Evolutionary conservation across 2,797 vertebrate genomes (phyloP), one percentile per base, ranked within the genome.

Genomic region (Cetoscarus ocellatus): DNA sequence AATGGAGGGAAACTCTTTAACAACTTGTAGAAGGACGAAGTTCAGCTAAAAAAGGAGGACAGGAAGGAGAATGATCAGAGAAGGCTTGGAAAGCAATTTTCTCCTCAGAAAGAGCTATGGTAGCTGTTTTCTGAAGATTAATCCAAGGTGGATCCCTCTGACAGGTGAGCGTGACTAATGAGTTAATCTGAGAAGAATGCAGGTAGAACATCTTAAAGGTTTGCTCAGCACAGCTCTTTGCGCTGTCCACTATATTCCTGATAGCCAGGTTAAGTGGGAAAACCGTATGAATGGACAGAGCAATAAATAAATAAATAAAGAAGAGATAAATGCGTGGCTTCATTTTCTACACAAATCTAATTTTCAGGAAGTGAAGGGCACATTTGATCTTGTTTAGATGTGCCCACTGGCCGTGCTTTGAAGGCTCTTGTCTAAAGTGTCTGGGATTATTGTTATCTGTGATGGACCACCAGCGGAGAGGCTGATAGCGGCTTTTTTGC

Each of bases 351-450:
- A 53, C 34, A 61, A 68, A 77, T 54, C 63, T 72, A 84, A 86
- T 91, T 83, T 75, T 73, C 63, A 59, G 54, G 67, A 59, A 83
- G 75, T 68, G 83, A 86, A 83, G 77, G 83, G 70, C 57, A 78
- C 64, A 71, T 84, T 84, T 88, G 85, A 91, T 89, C 82, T 89
- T 52, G 73, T 82, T 88, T 80, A 77, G 83, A 87, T 73, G 58
- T 63, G 68, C 66, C 78, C 44, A 78, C 54, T 63, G 62, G 51
- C 65, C 54, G 27, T 44, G 67, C 85, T 79, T 68, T 79, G 36
- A 83, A 84, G 86, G 68, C 70, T 74, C 77, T 82, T 68, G 78
- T 80, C 83, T 83, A 49, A 86, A 91, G 79, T 81, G 79, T 83
- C 77, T 61, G 61, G 66, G 79, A 86, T 89, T 79, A 80, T 57